phyloP scores from a whole-genome alignment of 2,113 vertebrate species.

The Rhynchomys soricoides region DNA sequence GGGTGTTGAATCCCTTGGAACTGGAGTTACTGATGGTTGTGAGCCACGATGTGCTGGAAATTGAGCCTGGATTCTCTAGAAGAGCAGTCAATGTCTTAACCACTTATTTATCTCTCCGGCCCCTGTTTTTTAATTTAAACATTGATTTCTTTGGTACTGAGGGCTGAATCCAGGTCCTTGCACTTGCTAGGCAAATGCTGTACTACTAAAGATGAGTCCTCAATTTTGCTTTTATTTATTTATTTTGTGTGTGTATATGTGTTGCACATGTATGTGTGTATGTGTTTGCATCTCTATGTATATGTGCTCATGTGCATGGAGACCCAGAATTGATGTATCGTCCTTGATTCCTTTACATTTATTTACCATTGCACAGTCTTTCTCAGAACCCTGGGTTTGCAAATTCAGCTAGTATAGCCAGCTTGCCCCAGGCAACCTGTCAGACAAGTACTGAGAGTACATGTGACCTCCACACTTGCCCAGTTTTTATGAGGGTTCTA shows the following conservation, averaged over 20 bases:
- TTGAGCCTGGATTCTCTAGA: background rate
- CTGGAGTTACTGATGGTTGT: background rate
- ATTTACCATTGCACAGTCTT: background rate
- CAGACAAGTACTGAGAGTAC: background rate
- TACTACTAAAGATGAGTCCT: background rate
- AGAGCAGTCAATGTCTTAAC: background rate
- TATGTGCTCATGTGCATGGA: background rate
- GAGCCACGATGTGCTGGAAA: background rate
- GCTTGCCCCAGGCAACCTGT: background rate
- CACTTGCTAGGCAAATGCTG: background rate
- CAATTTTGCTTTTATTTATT: background rate
- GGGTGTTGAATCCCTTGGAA: background rate
- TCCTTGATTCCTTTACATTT: background rate
- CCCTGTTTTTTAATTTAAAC: background rate
- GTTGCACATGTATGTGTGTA: background rate
- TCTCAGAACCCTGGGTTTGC: background rate
- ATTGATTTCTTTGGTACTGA: background rate
- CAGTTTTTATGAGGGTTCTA: background rate
- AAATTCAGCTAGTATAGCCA: background rate
- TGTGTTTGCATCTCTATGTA: background rate
- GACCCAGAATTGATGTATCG: background rate
- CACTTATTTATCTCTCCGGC: too few relatives aligned
- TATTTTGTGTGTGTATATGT: background rate
- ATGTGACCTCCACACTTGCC: too few relatives aligned
- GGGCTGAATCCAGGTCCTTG: background rate